A percentile compares a stretch with the other conserved stretches of the same genome.
Conservation (phyloP, 1,140 invertebrate species). For the Mizuhopecten yessoensis region DNA sequence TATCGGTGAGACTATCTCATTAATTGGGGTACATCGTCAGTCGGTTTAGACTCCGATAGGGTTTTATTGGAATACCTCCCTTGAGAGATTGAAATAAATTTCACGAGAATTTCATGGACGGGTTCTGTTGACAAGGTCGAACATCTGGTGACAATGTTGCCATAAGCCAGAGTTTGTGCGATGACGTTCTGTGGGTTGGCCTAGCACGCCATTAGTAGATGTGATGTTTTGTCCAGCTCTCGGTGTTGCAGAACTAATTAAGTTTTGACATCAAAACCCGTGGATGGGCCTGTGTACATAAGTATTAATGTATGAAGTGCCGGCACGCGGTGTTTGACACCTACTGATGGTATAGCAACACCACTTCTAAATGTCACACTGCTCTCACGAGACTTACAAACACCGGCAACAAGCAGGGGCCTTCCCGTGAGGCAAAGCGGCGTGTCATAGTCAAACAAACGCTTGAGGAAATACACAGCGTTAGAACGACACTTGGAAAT, state of each 20-base stretch:
- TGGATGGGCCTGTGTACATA: not conserved
- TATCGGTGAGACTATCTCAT: no score
- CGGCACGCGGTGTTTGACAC: not conserved
- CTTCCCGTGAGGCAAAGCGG: constrained; percentile 36
- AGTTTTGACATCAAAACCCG: constrained; percentile 20
- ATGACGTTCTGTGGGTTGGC: not conserved
- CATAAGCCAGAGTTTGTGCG: not conserved
- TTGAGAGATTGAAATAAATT: not conserved
- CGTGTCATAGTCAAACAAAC: constrained; percentile 17
- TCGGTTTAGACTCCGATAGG: not conserved
- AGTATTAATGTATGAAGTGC: not conserved
- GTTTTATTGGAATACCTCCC: not conserved
- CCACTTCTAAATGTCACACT: constrained; percentile 6
- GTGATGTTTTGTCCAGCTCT: not conserved
- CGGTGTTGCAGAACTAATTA: not conserved
- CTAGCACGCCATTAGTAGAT: not conserved
- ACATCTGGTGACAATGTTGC: not conserved
- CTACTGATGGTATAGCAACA: not conserved
- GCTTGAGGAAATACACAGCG: not conserved
- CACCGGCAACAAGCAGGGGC: not conserved
- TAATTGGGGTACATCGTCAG: not conserved
- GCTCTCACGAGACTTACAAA: constrained; percentile 24
- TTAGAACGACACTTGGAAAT: not conserved
- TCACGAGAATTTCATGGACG: not conserved
- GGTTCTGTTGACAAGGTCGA: not conserved